Evolutionary conservation across 2,113 vertebrate species (phyloP).

Genomic region (Microcebus murinus): DNA sequence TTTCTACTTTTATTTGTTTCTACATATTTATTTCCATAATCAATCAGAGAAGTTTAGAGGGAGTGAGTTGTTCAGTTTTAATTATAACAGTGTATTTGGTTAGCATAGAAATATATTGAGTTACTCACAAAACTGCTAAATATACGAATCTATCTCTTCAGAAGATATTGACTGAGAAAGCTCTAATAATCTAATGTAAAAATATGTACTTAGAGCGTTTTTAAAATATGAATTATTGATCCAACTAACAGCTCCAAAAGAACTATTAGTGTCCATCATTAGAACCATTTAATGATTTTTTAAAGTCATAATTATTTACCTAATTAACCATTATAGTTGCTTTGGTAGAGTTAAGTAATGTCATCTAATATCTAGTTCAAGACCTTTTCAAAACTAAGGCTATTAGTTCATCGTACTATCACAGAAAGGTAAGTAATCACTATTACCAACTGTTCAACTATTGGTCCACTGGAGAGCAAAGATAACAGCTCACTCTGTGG

Average conservation of each 20-base stretch:
- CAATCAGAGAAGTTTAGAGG: neutral
- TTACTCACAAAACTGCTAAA: slow-evolving; percentile 28
- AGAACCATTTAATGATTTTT: slow-evolving; percentile 73
- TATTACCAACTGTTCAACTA: slow-evolving; percentile 26
- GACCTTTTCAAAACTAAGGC: slow-evolving; percentile 17
- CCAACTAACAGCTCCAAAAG: slow-evolving; percentile 53
- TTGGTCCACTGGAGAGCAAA: neutral
- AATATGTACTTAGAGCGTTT: slow-evolving; percentile 35
- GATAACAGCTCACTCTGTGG: neutral
- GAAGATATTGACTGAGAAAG: slow-evolving; percentile 25
- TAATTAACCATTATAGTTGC: slow-evolving; percentile 47
- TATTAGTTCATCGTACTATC: neutral
- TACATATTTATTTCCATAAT: neutral
- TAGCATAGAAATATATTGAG: slow-evolving; percentile 30
- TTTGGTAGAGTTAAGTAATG: slow-evolving; percentile 58
- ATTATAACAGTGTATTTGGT: neutral
- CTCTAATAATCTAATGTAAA: slow-evolving; percentile 60
- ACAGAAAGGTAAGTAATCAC: slow-evolving; percentile 25
- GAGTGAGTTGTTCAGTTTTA: neutral
- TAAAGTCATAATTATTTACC: slow-evolving; percentile 72
- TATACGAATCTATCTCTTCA: slow-evolving; percentile 36
- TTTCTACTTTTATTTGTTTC: neutral
- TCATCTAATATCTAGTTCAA: slow-evolving; percentile 39
- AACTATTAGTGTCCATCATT: slow-evolving; percentile 56
- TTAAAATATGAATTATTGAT: slow-evolving; percentile 65